Evolutionary conservation across 2,888 invertebrate species (phyloP).

Genomic region (Nomada fabriciana): DNA sequence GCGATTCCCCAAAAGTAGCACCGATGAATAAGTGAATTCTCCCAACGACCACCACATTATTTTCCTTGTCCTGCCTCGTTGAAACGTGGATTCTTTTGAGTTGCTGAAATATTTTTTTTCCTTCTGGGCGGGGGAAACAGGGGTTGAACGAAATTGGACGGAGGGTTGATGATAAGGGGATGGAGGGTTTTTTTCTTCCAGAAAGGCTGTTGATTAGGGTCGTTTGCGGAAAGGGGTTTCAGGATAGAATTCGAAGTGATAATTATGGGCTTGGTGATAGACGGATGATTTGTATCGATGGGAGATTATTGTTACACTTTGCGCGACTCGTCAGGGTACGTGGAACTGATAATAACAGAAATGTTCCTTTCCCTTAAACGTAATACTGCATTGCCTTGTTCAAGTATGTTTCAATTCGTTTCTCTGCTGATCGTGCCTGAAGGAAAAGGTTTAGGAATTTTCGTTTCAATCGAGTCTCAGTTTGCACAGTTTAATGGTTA

Average conservation of each 20-base stretch:
- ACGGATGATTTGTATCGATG: not conserved
- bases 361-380: too few relatives aligned
- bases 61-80: slow-evolving; percentile 29
- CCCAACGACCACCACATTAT: slow-evolving; percentile 45
- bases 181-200: not conserved
- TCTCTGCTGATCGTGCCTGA: too few relatives aligned
- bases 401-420: too few relatives aligned
- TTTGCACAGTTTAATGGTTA: too few relatives aligned
- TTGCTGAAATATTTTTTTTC: slow-evolving; percentile 5
- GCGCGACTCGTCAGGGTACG: too few relatives aligned
- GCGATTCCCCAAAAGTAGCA: slow-evolving; percentile 65
- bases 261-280: not conserved
- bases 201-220: not conserved
- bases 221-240: not conserved
- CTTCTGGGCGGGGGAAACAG: not conserved
- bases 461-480: too few relatives aligned
- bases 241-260: not conserved
- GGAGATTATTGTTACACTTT: not conserved
- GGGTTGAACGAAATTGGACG: slow-evolving; percentile 1
- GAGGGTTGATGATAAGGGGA: slow-evolving; percentile 10
- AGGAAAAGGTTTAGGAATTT: too few relatives aligned
- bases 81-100: slow-evolving; percentile 7
- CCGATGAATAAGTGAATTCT: slow-evolving; percentile 67
- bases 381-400: too few relatives aligned
- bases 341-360: too few relatives aligned